Percentiles rank a stretch among this genome's conserved stretches.
phyloP scores from a whole-genome alignment of 1,140 invertebrate genomes.

The Lycorma delicatula region DNA sequence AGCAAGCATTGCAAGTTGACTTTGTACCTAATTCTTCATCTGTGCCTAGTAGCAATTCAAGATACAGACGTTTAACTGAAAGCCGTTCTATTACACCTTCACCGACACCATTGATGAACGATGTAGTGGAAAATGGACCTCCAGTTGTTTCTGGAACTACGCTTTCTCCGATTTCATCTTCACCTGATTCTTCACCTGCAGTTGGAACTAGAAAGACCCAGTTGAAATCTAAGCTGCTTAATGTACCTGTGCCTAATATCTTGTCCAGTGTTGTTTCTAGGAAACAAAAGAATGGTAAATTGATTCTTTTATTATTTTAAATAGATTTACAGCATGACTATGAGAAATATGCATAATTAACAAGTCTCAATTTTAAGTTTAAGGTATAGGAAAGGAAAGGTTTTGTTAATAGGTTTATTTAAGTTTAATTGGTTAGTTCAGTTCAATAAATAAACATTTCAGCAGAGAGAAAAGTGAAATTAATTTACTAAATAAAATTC shows the following conservation, averaged over 20 bases:
- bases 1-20: conserved; percentile 1
- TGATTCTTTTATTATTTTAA: not conserved
- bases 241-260: conserved; percentile 43
- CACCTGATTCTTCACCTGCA: conserved; percentile 41
- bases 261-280: conserved; percentile 27
- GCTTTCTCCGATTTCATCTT: conserved; percentile 36
- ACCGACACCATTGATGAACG: conserved; percentile 43
- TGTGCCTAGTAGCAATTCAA: not conserved
- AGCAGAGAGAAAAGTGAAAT: too few species aligned
- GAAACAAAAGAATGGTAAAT: conserved; percentile 18
- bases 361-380: too few species aligned
- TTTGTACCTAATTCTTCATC: conserved; percentile 3
- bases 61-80: conserved; percentile 56
- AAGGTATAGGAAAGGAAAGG: too few species aligned
- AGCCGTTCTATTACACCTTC: conserved; percentile 65
- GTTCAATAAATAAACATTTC: too few species aligned
- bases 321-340: too few species aligned
- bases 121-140: conserved; percentile 21
- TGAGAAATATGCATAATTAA: too few species aligned
- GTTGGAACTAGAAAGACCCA: conserved; percentile 33
- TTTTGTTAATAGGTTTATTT: too few species aligned
- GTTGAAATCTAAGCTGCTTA: conserved; percentile 41
- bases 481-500: too few species aligned
- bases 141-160: conserved; percentile 18
- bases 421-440: too few species aligned